phyloP scores from a whole-genome alignment of 2,888 invertebrate species.

The Cephus pygmeus region DNA sequence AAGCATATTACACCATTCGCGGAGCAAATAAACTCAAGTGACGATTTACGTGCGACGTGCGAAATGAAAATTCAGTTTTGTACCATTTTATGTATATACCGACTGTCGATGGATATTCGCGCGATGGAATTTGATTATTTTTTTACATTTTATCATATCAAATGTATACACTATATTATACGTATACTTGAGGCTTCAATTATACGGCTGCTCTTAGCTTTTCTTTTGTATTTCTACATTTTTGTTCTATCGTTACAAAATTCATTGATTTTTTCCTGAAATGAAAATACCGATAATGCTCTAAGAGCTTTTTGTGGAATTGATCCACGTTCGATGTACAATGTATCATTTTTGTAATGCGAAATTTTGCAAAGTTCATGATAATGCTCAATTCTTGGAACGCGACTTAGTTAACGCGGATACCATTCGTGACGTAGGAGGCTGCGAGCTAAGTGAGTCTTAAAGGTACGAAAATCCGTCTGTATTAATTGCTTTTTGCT shows the following conservation, averaged over 20 bases:
- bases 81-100: not conserved
- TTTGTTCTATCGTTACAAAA: too few species aligned
- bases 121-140: too few species aligned
- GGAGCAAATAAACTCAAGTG: constrained; percentile 16
- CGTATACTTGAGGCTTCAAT: not conserved
- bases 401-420: not conserved
- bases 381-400: not conserved
- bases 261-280: not conserved
- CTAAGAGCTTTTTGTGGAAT: not conserved
- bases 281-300: not conserved
- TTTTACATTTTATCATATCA: not conserved
- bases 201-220: too few species aligned
- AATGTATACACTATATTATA: not conserved
- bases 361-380: not conserved
- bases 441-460: not conserved
- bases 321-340: not conserved
- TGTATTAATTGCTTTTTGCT: constrained; percentile 56
- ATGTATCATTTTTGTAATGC: not conserved
- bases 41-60: constrained; percentile 23
- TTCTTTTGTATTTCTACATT: too few species aligned
- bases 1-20: not conserved
- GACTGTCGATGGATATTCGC: too few species aligned
- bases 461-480: constrained; percentile 3
- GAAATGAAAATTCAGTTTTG: not conserved
- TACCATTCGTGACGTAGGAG: not conserved